A percentile compares a stretch with the other conserved stretches of the same genome.
Conservation (phyloP, 2,888 invertebrate species). For the Orchesella flavescens region DNA sequence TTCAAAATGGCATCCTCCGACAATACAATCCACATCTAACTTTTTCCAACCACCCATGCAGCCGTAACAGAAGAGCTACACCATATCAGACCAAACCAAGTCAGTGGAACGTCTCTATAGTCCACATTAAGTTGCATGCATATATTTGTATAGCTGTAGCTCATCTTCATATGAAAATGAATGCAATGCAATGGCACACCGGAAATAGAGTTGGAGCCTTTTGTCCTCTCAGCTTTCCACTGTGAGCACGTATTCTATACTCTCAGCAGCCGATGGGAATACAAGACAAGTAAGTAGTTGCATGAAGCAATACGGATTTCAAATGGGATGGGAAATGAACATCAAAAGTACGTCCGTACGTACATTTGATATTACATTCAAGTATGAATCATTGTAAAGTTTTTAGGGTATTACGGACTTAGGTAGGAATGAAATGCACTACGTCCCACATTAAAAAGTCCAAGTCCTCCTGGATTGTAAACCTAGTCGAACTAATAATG, state of each 20-base stretch:
- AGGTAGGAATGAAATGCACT: too few relatives aligned
- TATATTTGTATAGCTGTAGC: not conserved
- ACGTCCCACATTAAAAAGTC: too few relatives aligned
- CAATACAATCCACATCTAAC: slow-evolving; percentile 31
- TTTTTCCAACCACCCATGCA: slow-evolving; percentile 50
- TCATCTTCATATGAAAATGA: slow-evolving; percentile 26
- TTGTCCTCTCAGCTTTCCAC: slow-evolving; percentile 46
- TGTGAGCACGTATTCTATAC: not conserved
- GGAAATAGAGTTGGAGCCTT: slow-evolving; percentile 62
- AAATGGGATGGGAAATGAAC: too few relatives aligned
- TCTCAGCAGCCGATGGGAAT: too few relatives aligned
- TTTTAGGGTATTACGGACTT: too few relatives aligned
- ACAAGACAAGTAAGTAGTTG: too few relatives aligned
- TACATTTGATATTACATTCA: too few relatives aligned
- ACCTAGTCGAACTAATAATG: slow-evolving; percentile 36
- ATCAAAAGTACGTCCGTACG: too few relatives aligned
- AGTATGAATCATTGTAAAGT: too few relatives aligned
- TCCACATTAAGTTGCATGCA: slow-evolving; percentile 32
- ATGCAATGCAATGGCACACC: slow-evolving; percentile 59
- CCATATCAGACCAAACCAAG: not conserved
- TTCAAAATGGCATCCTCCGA: slow-evolving; percentile 56
- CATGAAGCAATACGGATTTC: too few relatives aligned
- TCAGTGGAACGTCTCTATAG: not conserved
- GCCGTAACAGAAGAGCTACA: not conserved
- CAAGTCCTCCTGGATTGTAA: not conserved